Evolutionary conservation across 2,113 vertebrate genomes (phyloP), one percentile per base, ranked within the genome.

Genomic region (Rhinogobius similis): DNA sequence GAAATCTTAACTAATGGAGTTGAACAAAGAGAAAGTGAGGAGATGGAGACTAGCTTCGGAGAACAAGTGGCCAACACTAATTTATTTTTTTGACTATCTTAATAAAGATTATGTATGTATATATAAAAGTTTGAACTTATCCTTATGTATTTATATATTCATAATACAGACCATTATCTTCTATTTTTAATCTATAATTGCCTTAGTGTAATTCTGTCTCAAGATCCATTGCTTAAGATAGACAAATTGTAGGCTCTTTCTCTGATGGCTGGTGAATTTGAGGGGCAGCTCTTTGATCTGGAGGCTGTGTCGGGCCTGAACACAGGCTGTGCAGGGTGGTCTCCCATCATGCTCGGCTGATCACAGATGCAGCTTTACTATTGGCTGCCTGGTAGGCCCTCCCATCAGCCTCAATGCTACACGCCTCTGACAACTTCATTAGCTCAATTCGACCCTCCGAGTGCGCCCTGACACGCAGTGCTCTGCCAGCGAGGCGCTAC

Each of bases 401-500:
- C 93, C 92, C 83, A 94, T 95, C 94, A 94, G 89, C 92, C 90
- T 89, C 87, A 72, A 88, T 88, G 93, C 91, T 93, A 89, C 88
- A 91, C 39, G 79, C 90, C 92, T 94, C 93, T 95, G 95, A 99
- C 95, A 95, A 96, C 96, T 98, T 96, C 93, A 98, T 98, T 96
- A 97, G 94, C 92, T 86, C 76, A 64, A 82, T 77, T 81, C 71
- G 43, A 85, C 84, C 80, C 78, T 85, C 68, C 72, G 18, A 81
- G 69, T 75, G 86, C 72, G 46, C 83, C 73, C 64, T 36, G 78
- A 76, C 72, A 24, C 79, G 48, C 76, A 65, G 65, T 18, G 62
- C 76, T 81, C 71, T 77, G 76, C 77, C 79, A 73, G 79, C 73
- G 75, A 65, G 77, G 79, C n/a, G 29, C 73, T 58, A 78, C 72